Conservation (phyloP, 2,888 invertebrate species). For the Brachylomia viminalis region DNA sequence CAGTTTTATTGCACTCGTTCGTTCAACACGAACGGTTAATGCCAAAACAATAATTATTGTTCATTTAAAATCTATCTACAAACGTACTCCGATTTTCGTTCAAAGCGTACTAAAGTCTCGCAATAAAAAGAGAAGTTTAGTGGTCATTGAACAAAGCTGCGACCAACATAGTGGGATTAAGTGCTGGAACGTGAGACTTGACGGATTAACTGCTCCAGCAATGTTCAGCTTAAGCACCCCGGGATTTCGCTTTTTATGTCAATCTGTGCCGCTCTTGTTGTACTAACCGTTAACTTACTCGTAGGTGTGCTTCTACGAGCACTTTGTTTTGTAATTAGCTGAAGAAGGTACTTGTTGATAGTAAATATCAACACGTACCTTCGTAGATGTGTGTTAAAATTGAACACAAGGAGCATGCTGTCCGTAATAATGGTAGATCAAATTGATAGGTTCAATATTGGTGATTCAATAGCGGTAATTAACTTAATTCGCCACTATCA, state of each 20-base stretch:
- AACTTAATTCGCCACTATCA: constrained; percentile 24
- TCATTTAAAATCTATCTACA: constrained; percentile 25
- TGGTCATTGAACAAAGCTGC: constrained; percentile 69
- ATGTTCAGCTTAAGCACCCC: constrained; percentile 65
- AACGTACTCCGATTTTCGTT: constrained; percentile 38
- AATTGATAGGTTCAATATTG: constrained; percentile 36
- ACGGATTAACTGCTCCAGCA: constrained; percentile 72
- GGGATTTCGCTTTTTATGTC: constrained; percentile 60
- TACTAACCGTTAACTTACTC: constrained; percentile 41
- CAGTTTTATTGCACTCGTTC: not conserved
- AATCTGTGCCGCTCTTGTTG: constrained; percentile 41
- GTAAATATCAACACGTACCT: constrained; percentile 9
- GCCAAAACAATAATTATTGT: constrained; percentile 12
- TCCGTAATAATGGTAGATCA: constrained; percentile 13
- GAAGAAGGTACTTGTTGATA: constrained; percentile 31
- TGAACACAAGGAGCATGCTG: constrained; percentile 1
- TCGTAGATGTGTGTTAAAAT: constrained; percentile 2
- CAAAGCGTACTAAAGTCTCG: constrained; percentile 50
- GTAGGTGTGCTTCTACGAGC: constrained; percentile 20
- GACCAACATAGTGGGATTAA: constrained; percentile 71
- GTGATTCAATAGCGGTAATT: constrained; percentile 28
- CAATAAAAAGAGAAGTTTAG: constrained; percentile 55
- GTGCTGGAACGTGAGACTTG: constrained; percentile 70
- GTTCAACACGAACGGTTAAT: not conserved
- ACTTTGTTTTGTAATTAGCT: constrained; percentile 48